Evolutionary conservation across 2,888 invertebrate species (phyloP).

Genomic region (Polietes domitor): DNA sequence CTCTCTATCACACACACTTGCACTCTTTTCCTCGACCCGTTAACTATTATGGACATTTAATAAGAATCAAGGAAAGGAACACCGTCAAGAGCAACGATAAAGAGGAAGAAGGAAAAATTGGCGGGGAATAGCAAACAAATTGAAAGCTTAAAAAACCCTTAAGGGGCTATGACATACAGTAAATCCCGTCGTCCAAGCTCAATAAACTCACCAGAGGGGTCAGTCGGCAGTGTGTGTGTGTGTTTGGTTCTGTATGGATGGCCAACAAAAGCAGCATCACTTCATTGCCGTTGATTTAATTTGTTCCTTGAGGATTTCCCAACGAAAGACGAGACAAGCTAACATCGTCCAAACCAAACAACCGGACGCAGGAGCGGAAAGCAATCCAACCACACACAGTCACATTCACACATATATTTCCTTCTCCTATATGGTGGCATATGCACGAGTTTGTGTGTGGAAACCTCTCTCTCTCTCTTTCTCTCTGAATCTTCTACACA

Average conservation of each 20-base stretch:
- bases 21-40: background rate
- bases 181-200: background rate
- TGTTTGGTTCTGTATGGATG: constrained; percentile 13
- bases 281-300: constrained; percentile 55
- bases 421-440: background rate
- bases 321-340: background rate
- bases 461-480: background rate
- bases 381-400: background rate
- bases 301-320: constrained; percentile 46
- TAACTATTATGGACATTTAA: constrained; percentile 36
- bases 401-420: constrained; percentile 16
- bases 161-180: constrained; percentile 43
- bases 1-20: background rate
- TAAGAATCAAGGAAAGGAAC: constrained; percentile 35
- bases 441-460: background rate
- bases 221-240: background rate
- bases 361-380: background rate
- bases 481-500: background rate
- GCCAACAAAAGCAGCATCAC: constrained; percentile 15
- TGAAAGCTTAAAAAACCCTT: constrained; percentile 37
- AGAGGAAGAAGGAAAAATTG: background rate
- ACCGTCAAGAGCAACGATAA: background rate
- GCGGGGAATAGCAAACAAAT: constrained; percentile 19
- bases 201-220: background rate
- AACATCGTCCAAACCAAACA: background rate